Percentiles rank a stretch among this genome's conserved stretches.
Evolutionary conservation across 2,888 invertebrate genomes (phyloP).

Genomic region (Callimorpha dominula): DNA sequence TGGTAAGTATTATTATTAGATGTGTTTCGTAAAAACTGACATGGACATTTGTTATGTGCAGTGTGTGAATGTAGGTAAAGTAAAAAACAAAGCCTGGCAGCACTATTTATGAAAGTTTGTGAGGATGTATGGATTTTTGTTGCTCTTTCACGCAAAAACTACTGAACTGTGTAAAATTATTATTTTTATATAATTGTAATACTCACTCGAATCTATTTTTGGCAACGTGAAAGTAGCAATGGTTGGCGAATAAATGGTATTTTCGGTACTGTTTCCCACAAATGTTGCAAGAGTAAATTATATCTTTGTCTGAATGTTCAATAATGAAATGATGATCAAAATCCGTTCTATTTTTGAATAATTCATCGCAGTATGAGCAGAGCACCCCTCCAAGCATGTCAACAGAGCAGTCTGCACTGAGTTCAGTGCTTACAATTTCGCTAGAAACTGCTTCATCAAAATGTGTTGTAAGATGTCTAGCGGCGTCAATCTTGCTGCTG

Average conservation of each 20-base stretch:
- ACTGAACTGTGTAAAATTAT: neutral
- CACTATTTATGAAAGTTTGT: too few relatives aligned
- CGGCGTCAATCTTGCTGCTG: slow-evolving; percentile 59
- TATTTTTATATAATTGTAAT: slow-evolving; percentile 22
- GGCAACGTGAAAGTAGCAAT: slow-evolving; percentile 85
- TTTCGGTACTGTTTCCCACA: slow-evolving; percentile 85
- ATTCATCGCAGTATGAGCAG: slow-evolving; percentile 83
- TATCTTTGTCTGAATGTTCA: slow-evolving; percentile 70
- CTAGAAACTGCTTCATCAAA: slow-evolving; percentile 63
- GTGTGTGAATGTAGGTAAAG: too few relatives aligned
- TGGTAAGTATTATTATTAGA: too few relatives aligned
- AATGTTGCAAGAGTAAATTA: slow-evolving; percentile 85
- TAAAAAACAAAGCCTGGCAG: too few relatives aligned
- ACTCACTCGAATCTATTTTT: slow-evolving; percentile 77
- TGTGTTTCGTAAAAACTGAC: too few relatives aligned
- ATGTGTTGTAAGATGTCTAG: slow-evolving; percentile 71
- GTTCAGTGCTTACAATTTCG: slow-evolving; percentile 38
- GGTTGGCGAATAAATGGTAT: slow-evolving; percentile 83
- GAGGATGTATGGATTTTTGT: too few relatives aligned
- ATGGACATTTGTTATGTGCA: too few relatives aligned
- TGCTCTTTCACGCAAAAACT: too few relatives aligned
- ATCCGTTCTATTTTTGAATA: slow-evolving; percentile 80
- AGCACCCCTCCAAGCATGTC: slow-evolving; percentile 79
- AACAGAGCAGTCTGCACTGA: slow-evolving; percentile 77
- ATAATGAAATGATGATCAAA: slow-evolving; percentile 84